Base-by-base conservation (phyloP, 2,113 vertebrate species). In the Dascyllus trimaculatus region DNA sequence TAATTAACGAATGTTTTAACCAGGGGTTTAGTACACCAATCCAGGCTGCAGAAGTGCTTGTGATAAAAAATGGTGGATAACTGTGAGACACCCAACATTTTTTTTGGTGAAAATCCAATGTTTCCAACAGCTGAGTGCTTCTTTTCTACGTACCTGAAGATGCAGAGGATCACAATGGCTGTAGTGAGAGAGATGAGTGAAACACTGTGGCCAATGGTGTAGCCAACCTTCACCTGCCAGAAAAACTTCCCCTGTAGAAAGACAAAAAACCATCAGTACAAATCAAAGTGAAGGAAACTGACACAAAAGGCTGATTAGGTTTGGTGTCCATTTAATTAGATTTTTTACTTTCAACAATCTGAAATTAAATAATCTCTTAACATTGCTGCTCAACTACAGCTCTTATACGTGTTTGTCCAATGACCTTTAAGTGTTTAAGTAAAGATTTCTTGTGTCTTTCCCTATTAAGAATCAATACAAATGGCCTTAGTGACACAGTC, bases 121-220 rank as follows among this genome's bases (percentile, higher is more conserved):
- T n/a, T n/a, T n/a, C n/a, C n/a, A n/a, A n/a, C n/a, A n/a, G n/a
- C n/a, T n/a, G n/a, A n/a, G n/a, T n/a, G n/a, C n/a, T n/a, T n/a
- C n/a, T n/a, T 32, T n/a, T 57, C n/a, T 22, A 56, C 52, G 9
- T 62, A 99, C 98, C 97, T 97, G 95, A 98, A 99, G 83, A 98
- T 88, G 78, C 96, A 97, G 56, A 99, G 89, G 52, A 98, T 96
- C 53, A 95, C 93, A 45, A 96, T 97, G 52, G 97, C 97, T 2
- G 94, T 93, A 0, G 94, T 95, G 1, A 99, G 95, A 58, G 96
- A 94, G 4, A 96, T 79, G 3, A 99, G 96, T 0, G 98, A 99
- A 1, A 98, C 88, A 14, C 97, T 97, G 87, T 99, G 93, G 2
- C 98, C 98, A 0, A 99, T 91, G 59, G 97, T 98, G 94, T 99